Base-by-base conservation (phyloP, 1,140 invertebrate species). In the Vollenhovia emeryi region DNA sequence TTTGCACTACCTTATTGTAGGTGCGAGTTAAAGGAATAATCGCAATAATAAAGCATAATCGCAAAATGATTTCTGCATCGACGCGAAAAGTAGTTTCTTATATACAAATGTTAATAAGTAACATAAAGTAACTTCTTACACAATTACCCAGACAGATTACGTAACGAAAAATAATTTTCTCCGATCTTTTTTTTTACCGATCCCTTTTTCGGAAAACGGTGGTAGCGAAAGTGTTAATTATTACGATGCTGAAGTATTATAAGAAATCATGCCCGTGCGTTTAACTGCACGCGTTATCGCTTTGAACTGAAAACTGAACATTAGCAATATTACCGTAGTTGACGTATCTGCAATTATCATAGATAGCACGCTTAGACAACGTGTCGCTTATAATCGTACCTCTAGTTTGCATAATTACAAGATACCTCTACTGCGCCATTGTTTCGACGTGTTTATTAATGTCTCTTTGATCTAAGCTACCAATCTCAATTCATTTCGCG, bases 371-470 rank as follows among this genome's bases (percentile, higher is more conserved):
- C 33, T 21, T 27, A 74, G 36, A 76, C 15, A 30, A 24, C 15
- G 18, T 30, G 5, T 27, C 24, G 18, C 40, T 11, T 13, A 36
- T 40, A 40, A 40, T 74, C 71, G 11, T 30, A 36, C 8, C 33
- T 18, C 57, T 59, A 27, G 11, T 60, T 30, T n/a, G 11, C 55
- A 60, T 76, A 76, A 76, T 45, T 60, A 45, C 40, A 62, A 62
- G n/a, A 76, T 76, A 48, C 18, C 40, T 60, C 9, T 43, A 73
- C 0, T 18, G 18, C 45, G 15, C 8, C 21, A 74, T 11, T 27
- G 6, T 76, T 43, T 43, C 2, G 30, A 15, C 48, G 21, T 21
- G 43, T 45, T 45, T 45, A 21, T 45, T 76, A 60, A 45, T 30
- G 24, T 3, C 11, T 3, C 11, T 45, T 43, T 59, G 21, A 75